Evolutionary conservation across 1,140 invertebrate genomes (phyloP), one percentile per base, ranked within the genome.

Genomic region (Drosophila melanica): DNA sequence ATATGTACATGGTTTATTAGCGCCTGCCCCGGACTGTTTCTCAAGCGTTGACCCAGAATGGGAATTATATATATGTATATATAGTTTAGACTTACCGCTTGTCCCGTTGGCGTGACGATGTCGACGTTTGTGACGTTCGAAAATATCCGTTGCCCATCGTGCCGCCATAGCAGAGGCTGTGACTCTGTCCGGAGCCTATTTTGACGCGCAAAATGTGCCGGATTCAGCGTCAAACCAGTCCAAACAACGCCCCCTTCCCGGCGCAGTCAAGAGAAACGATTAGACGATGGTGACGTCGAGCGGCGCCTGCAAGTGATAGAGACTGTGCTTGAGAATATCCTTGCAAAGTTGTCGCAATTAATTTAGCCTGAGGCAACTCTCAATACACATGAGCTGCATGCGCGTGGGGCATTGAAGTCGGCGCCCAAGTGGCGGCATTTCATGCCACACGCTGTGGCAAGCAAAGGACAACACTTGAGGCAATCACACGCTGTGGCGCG

Each of bases 181-280:
- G 89, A 91, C 91, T 92, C 71, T 92, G 91, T 81, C 90, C 91
- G 79, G 91, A 92, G 69, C 91, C 91, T 92, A 92, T 92, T 90
- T 91, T 92, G 91, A 90, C 75, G 69, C 71, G 66, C 80, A 81
- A 87, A 87, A 87, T 89, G 76, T 77, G 76, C 76, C 76, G 79
- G 77, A 85, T 75, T 60, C 62, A 53, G 71, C 45, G 42, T 50
- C 45, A 51, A 67, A 69, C 10, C 55, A 45, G 64, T 58, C 48
- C 23, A 3, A 42, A 18, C 41, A 12, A 37, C 18, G 44, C 33
- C 16, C 18, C 4, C 4, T 18, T 12, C 18, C 23, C n/a, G 53
- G 37, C 47, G 18, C 47, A 53, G 45, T 18, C 20, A 42, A 42
- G 9, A n/a, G n/a, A 27, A 20, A 20, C 48, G 35, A 39, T 55